Conservation (phyloP, 2,888 invertebrate species). For the Elegia similella region DNA sequence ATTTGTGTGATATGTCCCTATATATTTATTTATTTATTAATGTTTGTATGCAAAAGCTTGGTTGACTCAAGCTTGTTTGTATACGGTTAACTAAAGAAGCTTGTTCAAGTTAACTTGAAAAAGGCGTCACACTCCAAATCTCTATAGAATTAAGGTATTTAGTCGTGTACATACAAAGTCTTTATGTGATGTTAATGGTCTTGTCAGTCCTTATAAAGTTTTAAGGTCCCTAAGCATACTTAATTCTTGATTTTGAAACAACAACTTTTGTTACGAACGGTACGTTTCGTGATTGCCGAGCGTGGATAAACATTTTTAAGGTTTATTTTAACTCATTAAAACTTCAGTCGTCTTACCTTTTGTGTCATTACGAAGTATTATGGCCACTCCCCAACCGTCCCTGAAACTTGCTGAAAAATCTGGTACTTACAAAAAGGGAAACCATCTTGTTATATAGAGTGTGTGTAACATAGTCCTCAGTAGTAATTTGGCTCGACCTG, state of each 20-base stretch:
- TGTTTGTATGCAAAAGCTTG: no score
- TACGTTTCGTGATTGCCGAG: background rate
- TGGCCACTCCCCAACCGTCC: constrained; percentile 1
- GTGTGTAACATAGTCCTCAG: constrained; percentile 2
- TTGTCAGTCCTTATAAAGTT: background rate
- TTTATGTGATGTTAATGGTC: background rate
- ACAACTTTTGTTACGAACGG: background rate
- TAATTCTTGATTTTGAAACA: background rate
- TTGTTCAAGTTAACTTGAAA: background rate
- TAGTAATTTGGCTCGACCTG: constrained; percentile 2
- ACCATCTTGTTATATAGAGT: constrained; percentile 3
- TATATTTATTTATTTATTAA: no score
- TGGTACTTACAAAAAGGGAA: background rate
- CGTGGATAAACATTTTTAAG: background rate
- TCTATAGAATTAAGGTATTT: constrained; percentile 6
- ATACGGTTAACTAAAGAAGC: no score
- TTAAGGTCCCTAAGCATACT: background rate
- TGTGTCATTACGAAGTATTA: constrained; percentile 8
- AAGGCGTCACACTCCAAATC: background rate
- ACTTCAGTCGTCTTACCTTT: constrained; percentile 11
- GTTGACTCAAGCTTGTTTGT: no score
- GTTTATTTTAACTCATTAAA: constrained; percentile 13
- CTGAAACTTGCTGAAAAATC: constrained; percentile 1
- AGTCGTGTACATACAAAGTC: background rate
- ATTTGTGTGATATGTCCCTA: no score